A percentile compares a stretch with the other conserved stretches of the same genome.
phyloP scores from a whole-genome alignment of 2,888 invertebrate species.

The Archips xylosteana region DNA sequence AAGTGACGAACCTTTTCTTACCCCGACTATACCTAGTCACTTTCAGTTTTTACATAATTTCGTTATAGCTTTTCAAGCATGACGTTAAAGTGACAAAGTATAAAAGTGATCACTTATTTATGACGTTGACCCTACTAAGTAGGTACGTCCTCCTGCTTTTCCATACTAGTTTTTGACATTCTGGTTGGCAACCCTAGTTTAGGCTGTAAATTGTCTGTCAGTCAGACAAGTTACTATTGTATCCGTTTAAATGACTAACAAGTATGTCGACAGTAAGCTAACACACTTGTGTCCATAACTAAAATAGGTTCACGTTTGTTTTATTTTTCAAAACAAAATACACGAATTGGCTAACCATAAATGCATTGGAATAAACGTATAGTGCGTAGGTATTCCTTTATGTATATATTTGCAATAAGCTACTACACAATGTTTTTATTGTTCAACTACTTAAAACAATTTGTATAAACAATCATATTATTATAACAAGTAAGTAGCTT shows the following conservation, averaged over 20 bases:
- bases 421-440: neutral
- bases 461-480: neutral
- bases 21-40: too few species aligned
- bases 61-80: too few species aligned
- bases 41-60: too few species aligned
- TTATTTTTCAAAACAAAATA: neutral
- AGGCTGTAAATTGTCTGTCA: too few species aligned
- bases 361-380: neutral
- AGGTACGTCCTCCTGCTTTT: too few species aligned
- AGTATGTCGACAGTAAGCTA: neutral
- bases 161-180: too few species aligned
- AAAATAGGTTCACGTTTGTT: neutral
- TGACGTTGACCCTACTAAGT: too few species aligned
- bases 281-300: neutral
- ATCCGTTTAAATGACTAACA: neutral
- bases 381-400: neutral
- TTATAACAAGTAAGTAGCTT: neutral
- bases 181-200: too few species aligned
- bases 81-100: too few species aligned
- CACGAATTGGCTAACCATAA: neutral
- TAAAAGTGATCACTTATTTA: too few species aligned
- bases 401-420: neutral
- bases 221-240: too few species aligned
- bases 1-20: too few species aligned
- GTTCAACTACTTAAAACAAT: neutral